Evolutionary conservation across 2,113 vertebrate species (phyloP).

Genomic region (Limnothrissa miodon): DNA sequence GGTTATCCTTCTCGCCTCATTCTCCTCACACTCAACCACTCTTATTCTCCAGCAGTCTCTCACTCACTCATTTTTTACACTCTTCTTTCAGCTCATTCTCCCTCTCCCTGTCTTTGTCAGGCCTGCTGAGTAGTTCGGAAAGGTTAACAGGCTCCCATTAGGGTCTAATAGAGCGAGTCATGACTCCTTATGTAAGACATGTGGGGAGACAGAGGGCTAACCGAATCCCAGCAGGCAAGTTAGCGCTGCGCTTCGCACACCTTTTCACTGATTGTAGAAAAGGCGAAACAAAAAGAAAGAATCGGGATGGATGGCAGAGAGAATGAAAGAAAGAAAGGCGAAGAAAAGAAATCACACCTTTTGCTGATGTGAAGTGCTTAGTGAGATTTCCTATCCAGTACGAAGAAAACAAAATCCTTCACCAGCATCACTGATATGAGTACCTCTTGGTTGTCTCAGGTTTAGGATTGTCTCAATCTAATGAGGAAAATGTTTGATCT

Average conservation of each 20-base stretch:
- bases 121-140: neutral
- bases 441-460: no score
- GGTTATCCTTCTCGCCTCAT: neutral
- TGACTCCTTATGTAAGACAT: slow-evolving; percentile 4
- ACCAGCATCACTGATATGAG: neutral
- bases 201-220: neutral
- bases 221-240: neutral
- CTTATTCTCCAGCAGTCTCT: neutral
- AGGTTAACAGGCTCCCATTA: slow-evolving; percentile 14
- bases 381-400: neutral
- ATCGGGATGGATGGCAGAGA: neutral
- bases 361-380: no score
- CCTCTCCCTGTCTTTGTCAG: neutral
- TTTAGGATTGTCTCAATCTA: no score
- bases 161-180: neutral
- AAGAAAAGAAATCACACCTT: neutral
- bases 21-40: neutral
- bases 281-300: neutral
- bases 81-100: neutral
- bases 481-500: no score
- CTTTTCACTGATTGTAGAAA: neutral
- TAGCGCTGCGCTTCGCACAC: neutral
- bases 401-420: neutral
- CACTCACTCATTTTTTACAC: neutral
- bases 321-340: no score